Base-by-base conservation (phyloP, 2,888 invertebrate species). In the Phania funesta region DNA sequence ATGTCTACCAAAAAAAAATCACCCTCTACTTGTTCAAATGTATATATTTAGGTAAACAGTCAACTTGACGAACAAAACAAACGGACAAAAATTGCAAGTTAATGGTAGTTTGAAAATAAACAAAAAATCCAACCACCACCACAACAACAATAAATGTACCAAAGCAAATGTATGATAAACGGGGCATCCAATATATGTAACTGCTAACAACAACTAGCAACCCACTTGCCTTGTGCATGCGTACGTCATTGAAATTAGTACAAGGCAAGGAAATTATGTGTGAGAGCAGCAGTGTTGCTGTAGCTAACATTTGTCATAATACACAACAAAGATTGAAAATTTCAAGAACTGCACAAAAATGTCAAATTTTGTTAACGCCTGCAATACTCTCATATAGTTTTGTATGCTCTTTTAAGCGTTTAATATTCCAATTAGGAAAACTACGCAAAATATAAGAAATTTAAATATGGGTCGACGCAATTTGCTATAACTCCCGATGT, bases 141-240 rank as follows among this genome's bases (percentile, higher is more conserved):
- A 6, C 24, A 60, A 44, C 52, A 52, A 52, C 32, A 58, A 48
- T 16, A 60, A 44, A 44, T 54, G 46, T 52, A 70, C 11, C 24
- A 44, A 26, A 32, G 5, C 8, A 24, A 41, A 26, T 4, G 13
- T 32, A 56, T 22, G 20, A 58, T 29, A 70, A 75, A 48, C 50
- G 60, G 64, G 41, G 52, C 60, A 58, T 58, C 38, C 32, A 46
- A 50, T n/a, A 46, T 41, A 70, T 11, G n/a, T n/a, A n/a, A n/a
- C n/a, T n/a, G n/a, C n/a, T 20, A 65, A 64, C 41, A 41, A 65
- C 48, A 65, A 67, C 58, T 9, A 56, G 11, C 65, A 80, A 65
- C 76, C 76, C 80, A 80, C 76, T 70, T 71, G 76, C 80, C 67
- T 79, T 76, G 77, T 78, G 71, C 58, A 67, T 71, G 71, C 80